Evolutionary conservation across 2,113 vertebrate species (phyloP).

Genomic region (Lichenostomus cassidix): DNA sequence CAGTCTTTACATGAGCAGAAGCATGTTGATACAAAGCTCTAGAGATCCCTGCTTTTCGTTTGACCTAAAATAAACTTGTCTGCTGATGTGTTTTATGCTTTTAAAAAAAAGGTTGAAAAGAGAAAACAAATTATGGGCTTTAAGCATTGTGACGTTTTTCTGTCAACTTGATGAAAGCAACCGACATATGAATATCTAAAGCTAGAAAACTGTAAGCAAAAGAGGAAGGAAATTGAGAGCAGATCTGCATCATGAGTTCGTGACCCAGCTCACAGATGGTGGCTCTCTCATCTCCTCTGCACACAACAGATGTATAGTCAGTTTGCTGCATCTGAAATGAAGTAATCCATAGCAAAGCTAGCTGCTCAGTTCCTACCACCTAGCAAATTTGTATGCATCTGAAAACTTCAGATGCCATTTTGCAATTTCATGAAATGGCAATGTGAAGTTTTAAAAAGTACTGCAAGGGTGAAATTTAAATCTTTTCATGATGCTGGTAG

Average conservation of each 20-base stretch:
- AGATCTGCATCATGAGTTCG: not conserved
- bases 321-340: not conserved
- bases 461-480: not conserved
- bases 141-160: conserved; percentile 10
- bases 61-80: conserved; percentile 33
- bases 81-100: not conserved
- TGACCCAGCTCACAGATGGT: conserved; percentile 44
- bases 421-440: not conserved
- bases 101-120: not conserved
- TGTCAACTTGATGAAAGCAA: not conserved
- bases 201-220: not conserved
- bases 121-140: not conserved
- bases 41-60: not conserved
- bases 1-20: not conserved
- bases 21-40: not conserved
- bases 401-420: not conserved
- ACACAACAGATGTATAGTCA: not conserved
- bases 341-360: not conserved
- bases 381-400: not conserved
- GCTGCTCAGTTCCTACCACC: not conserved
- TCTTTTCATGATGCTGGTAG: not conserved
- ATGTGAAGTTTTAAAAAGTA: conserved; percentile 1
- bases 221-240: conserved; percentile 37
- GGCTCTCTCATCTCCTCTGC: conserved; percentile 2
- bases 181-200: conserved; percentile 9